A percentile compares a stretch with the other conserved stretches of the same genome.
Evolutionary conservation across 2,797 vertebrate species (phyloP).

Genomic region (Pyrocephalus nanus): DNA sequence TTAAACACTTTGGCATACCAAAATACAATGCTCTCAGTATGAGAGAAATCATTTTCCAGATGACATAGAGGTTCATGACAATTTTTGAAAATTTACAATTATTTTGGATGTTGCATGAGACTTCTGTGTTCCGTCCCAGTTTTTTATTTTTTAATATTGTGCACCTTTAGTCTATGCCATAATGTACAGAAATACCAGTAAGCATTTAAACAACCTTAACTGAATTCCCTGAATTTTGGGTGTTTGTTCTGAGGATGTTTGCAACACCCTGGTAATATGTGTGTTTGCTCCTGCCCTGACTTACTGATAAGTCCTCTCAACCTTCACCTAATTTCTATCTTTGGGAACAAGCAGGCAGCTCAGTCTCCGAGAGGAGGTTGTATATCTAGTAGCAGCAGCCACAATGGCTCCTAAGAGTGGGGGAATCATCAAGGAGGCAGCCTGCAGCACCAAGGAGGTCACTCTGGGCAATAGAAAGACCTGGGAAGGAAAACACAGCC

Average conservation of each 20-base stretch:
- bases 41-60: background rate
- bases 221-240: background rate
- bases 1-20: background rate
- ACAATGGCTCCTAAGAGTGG: rapidly evolving
- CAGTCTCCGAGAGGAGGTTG: background rate
- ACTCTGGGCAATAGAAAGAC: background rate
- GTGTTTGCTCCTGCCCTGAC: background rate
- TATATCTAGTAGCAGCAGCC: background rate
- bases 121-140: background rate
- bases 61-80: background rate
- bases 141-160: background rate
- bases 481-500: background rate
- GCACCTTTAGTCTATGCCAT: background rate
- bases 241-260: background rate
- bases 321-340: constrained; percentile 28
- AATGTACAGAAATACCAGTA: background rate
- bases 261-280: background rate
- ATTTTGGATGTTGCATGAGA: background rate
- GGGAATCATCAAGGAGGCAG: rapidly evolving
- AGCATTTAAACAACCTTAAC: background rate
- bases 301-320: constrained; percentile 17
- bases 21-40: background rate
- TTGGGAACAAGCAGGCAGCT: background rate
- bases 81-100: background rate
- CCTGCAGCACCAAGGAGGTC: background rate